Evolutionary conservation across 2,113 vertebrate genomes (phyloP).

Genomic region (Lepus timidus): DNA sequence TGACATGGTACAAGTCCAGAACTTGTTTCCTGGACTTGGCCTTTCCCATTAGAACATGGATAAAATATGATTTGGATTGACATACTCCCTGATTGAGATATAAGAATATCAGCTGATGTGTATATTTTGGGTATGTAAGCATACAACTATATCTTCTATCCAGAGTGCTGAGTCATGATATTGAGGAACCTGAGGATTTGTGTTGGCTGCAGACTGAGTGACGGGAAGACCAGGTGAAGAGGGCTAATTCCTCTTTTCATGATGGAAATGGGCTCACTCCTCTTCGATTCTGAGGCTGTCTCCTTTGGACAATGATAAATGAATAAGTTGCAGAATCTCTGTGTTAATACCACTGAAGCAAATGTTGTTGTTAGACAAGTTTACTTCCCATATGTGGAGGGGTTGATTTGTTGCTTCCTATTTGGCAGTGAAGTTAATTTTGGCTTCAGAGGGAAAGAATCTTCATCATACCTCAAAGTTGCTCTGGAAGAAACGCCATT

Average conservation of each 20-base stretch:
- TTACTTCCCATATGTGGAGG: not conserved
- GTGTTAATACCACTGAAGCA: not conserved
- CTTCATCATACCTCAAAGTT: not conserved
- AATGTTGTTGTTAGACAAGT: slow-evolving; percentile 26
- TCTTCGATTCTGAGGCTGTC: not conserved
- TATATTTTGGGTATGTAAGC: not conserved
- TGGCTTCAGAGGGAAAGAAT: not conserved
- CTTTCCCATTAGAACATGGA: not conserved
- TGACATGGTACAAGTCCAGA: not conserved
- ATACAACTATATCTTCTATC: not conserved
- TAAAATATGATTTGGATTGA: not conserved
- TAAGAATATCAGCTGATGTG: not conserved
- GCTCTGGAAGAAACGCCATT: not conserved
- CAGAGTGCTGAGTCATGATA: not conserved
- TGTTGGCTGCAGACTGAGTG: not conserved
- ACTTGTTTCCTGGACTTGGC: not conserved
- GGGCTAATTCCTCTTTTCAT: not conserved
- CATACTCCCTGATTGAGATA: not conserved
- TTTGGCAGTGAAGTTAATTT: not conserved
- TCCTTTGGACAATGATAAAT: not conserved
- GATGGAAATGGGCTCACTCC: not conserved
- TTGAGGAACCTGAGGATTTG: not conserved
- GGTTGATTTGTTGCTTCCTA: not conserved
- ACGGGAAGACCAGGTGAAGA: not conserved
- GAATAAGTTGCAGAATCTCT: not conserved